Evolutionary conservation across 1,140 invertebrate genomes (phyloP).

Genomic region (Diploscapter pachys): DNA sequence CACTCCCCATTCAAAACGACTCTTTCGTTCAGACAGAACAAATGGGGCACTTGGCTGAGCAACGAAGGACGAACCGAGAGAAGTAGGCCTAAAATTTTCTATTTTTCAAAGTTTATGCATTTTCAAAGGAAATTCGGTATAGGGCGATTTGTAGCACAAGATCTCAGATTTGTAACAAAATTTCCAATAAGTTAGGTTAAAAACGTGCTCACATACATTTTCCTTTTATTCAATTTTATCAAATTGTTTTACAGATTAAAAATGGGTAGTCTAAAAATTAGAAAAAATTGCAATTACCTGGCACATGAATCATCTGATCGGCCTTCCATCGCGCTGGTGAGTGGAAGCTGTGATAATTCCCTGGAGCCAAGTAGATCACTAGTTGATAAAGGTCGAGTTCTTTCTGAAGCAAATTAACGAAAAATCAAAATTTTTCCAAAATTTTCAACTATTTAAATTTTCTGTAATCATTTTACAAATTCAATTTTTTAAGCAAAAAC

Average conservation of each 20-base stretch:
- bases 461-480: neutral
- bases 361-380: conserved; percentile 93
- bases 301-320: conserved; percentile 79
- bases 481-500: conserved; percentile 47
- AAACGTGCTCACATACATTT: too few species aligned
- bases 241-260: too few species aligned
- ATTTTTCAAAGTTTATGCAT: too few species aligned
- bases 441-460: too few species aligned
- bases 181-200: too few species aligned
- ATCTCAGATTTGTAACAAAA: too few species aligned
- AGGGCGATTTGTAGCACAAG: too few species aligned
- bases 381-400: conserved; percentile 82
- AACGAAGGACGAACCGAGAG: conserved; percentile 87
- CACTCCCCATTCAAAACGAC: conserved; percentile 89
- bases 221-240: too few species aligned
- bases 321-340: conserved; percentile 87
- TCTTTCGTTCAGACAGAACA: conserved; percentile 92
- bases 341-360: conserved; percentile 98
- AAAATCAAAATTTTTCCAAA: too few species aligned
- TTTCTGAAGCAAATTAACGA: conserved; percentile 46
- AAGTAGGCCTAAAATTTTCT: conserved; percentile 68
- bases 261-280: too few species aligned
- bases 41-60: conserved; percentile 78
- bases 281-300: conserved; percentile 58
- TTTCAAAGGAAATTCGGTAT: too few species aligned